Conservation (phyloP, 2,888 invertebrate genomes). For the Lissocephala sabroskyi region DNA sequence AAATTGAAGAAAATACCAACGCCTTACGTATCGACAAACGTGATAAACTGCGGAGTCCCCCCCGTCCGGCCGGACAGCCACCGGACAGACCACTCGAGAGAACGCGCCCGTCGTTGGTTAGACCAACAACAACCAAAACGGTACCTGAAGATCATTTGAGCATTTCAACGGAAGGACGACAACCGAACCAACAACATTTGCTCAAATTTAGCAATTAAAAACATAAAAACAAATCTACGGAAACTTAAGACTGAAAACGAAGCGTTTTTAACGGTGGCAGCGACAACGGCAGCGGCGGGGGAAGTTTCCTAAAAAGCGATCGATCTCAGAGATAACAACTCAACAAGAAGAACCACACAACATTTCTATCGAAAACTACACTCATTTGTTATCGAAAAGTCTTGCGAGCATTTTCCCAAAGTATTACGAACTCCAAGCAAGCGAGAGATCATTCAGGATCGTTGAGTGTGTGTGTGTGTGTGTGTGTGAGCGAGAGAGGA, state of each 20-base stretch:
- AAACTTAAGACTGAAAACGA: conserved; percentile 12
- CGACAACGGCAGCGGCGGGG: no score
- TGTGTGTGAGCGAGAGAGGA: no score
- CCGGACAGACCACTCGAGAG: background rate
- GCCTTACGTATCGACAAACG: background rate
- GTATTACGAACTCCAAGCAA: no score
- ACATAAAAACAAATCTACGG: conserved; percentile 5
- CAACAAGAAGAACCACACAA: no score
- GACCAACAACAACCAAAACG: conserved; percentile 31
- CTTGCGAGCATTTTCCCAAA: no score
- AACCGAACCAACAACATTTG: conserved; percentile 19
- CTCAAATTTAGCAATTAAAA: conserved; percentile 26
- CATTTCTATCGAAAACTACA: no score
- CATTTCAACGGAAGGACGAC: conserved; percentile 48
- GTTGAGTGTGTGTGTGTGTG: no score
- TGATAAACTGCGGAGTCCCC: background rate
- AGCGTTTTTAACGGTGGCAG: conserved; percentile 1
- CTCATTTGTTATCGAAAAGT: no score
- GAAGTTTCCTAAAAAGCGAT: no score
- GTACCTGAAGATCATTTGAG: conserved; percentile 57
- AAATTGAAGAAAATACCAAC: background rate
- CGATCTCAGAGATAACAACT: no score
- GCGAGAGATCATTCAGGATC: no score
- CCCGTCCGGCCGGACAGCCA: background rate
- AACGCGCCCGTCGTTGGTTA: no score